Evolutionary conservation across 2,113 vertebrate species (phyloP), one percentile per base, ranked within the genome.

Genomic region (Peromyscus maniculatus): DNA sequence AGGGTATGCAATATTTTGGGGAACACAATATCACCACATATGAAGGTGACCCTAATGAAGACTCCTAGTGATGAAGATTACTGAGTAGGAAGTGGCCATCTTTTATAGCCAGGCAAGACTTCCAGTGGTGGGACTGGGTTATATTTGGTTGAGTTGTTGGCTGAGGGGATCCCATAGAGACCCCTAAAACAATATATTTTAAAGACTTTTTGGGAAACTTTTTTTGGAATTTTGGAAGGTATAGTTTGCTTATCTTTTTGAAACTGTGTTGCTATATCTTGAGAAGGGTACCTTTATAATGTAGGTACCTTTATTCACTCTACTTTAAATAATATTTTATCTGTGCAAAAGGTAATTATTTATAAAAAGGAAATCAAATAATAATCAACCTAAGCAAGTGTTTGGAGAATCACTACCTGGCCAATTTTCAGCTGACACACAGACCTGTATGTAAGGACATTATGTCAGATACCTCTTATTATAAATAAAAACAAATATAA

Each of bases 381-480:
- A 62, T 92, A 95, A 87, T 93, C 17, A 84, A 26, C 71, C 46
- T 79, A 87, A 87, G 84, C 93, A 52, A 83, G 0, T 19, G 83
- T 92, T 93, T 96, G 36, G 39, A 66, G 89, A 96, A 88, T 46
- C 4, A 97, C 3, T 11, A 7, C n/a, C 28, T 89, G 2, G 4
- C 49, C 90, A 2, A 28, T 75, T 59, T 31, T 96, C 12, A 82
- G 36, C 17, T 75, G 78, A 87, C 4, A 71, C 62, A 69, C 19
- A 96, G 5, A 87, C 5, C 24, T 91, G 94, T 83, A 86, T 7
- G 59, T 59, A 93, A 91, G 12, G 3, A 67, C 8, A 92, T 2
- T 3, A 24, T 80, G 75, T 96, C 55, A 55, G 55, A 91, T 96
- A 22, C 4, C 5, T 59, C 80, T 92, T 52, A 86, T 96, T 93